These are phyloP conservation scores for Monoplex corrugatus DNA, from an alignment of 2,888 invertebrate genomes.

Conservation along the genomic window DNA sequence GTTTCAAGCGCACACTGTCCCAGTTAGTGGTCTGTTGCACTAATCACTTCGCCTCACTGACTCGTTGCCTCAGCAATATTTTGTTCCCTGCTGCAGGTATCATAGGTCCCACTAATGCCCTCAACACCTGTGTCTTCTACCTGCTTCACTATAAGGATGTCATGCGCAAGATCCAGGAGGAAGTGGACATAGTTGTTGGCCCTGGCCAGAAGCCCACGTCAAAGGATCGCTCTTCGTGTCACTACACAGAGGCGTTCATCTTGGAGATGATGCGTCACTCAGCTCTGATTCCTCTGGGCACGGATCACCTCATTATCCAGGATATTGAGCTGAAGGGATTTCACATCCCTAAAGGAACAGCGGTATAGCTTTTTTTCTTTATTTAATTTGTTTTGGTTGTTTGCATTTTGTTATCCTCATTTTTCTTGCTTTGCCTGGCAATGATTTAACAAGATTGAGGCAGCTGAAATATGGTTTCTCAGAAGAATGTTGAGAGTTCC, in stretches of 20 bases:
- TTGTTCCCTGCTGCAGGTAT: background rate
- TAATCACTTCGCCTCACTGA: too few species aligned
- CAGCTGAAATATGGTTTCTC: too few species aligned
- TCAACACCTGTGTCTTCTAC: slow-evolving; percentile 57
- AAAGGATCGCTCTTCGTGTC: slow-evolving; percentile 55
- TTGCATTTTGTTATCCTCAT: too few species aligned
- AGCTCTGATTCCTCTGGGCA: slow-evolving; percentile 41
- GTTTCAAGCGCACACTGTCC: too few species aligned
- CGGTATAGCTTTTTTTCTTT: too few species aligned
- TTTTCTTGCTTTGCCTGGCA: too few species aligned
- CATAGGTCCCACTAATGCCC: background rate
- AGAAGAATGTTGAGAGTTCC: too few species aligned
- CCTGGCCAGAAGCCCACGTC: slow-evolving; percentile 43
- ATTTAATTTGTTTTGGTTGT: too few species aligned
- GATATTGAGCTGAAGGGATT: slow-evolving; percentile 50
- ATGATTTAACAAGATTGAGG: too few species aligned
- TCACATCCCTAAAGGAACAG: slow-evolving; percentile 41
- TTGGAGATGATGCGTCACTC: slow-evolving; percentile 54
- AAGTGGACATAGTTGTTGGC: slow-evolving; percentile 60
- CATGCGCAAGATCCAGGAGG: slow-evolving; percentile 59
- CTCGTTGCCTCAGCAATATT: too few species aligned
- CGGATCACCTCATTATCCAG: slow-evolving; percentile 41
- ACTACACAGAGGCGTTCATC: slow-evolving; percentile 54
- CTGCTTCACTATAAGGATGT: slow-evolving; percentile 60
- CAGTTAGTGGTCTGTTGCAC: too few species aligned